Conservation (phyloP, 2,797 vertebrate species). For the Pangasius djambal region DNA sequence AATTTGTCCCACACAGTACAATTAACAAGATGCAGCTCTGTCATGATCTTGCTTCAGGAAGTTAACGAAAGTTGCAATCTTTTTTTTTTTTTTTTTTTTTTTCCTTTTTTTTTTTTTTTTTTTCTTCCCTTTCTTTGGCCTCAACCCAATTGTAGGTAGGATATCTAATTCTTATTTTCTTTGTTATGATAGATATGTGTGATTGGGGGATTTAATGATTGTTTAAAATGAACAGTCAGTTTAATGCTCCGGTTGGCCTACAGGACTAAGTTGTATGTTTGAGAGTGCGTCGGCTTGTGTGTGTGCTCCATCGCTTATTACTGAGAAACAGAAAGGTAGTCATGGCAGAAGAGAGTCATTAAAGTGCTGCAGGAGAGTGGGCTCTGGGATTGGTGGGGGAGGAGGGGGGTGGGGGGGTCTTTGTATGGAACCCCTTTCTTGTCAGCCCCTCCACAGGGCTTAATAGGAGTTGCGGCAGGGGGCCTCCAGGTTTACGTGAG, state of each 20-base stretch:
- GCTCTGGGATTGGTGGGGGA: neutral
- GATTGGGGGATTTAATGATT: neutral
- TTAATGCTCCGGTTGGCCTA: neutral
- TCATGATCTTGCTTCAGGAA: neutral
- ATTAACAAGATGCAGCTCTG: neutral
- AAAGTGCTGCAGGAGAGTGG: slow-evolving; percentile 29
- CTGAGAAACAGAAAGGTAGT: slow-evolving; percentile 23
- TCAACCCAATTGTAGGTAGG: neutral
- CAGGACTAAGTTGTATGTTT: neutral
- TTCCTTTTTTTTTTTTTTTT: neutral
- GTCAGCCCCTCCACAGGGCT: slow-evolving; percentile 53
- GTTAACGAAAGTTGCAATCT: neutral
- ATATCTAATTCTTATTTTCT: neutral
- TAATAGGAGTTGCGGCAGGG: slow-evolving; percentile 59
- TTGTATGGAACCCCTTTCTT: slow-evolving; percentile 50
- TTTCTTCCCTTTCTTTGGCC: neutral
- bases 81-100: neutral
- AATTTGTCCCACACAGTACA: neutral
- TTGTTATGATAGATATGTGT: neutral
- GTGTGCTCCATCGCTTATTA: slow-evolving; percentile 37
- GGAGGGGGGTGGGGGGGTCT: slow-evolving; percentile 4
- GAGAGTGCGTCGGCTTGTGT: neutral
- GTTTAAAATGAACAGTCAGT: neutral
- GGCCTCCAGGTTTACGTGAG: slow-evolving; percentile 46
- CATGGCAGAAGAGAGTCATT: slow-evolving; percentile 44